Percentiles rank a stretch among this genome's conserved stretches.
These are phyloP conservation scores for Esox niger DNA, from an alignment of 2,113 vertebrate genomes.

Conservation along the genomic window DNA sequence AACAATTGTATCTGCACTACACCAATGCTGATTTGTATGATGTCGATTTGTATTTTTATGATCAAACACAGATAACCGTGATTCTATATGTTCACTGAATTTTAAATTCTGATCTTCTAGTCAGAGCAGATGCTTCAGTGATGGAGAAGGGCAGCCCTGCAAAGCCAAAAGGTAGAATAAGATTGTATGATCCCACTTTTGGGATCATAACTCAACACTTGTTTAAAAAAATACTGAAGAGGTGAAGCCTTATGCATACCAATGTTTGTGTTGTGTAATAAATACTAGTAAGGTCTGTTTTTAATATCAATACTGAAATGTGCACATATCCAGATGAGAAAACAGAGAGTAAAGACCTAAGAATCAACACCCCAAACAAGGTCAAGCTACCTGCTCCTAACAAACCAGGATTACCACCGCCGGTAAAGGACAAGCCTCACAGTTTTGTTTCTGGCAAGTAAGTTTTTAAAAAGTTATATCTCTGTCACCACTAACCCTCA, in stretches of 20 bases:
- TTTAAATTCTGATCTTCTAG: conserved; percentile 37
- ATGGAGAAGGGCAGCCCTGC: conserved; percentile 65
- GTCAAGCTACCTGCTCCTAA: conserved; percentile 65
- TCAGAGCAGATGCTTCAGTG: conserved; percentile 42
- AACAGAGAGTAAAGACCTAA: conserved; percentile 64
- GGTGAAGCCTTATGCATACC: background rate
- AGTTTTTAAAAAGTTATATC: conserved; percentile 27
- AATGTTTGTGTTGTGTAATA: background rate
- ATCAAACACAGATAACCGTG: background rate
- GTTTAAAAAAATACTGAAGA: background rate
- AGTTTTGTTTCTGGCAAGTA: conserved; percentile 57
- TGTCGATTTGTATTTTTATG: background rate
- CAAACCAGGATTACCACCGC: conserved; percentile 56
- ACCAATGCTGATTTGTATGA: too few relatives aligned
- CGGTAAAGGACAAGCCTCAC: conserved; percentile 69
- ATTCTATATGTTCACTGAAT: too few relatives aligned
- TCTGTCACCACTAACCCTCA: background rate
- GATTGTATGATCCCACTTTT: too few relatives aligned
- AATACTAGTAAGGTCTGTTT: background rate
- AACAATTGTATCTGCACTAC: conserved; percentile 8
- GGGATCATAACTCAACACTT: too few relatives aligned
- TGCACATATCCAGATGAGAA: conserved; percentile 63
- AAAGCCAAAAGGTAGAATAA: conserved; percentile 62
- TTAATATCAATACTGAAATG: background rate
- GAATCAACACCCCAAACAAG: conserved; percentile 68